Conservation (phyloP, 2,797 vertebrate genomes). For the Podargus strigoides region DNA sequence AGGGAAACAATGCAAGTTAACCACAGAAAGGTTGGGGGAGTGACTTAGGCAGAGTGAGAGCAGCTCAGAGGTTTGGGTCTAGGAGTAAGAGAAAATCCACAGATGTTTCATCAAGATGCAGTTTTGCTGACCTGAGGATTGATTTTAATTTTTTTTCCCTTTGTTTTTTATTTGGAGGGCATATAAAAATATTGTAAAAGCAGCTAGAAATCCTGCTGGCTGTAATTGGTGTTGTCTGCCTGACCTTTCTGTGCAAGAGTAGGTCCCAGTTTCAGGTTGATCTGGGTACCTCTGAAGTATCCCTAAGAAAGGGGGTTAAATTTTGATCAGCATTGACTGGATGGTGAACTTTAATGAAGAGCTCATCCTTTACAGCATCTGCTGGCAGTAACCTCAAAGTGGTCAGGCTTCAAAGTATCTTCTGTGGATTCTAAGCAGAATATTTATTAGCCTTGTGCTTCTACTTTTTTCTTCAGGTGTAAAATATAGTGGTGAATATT, state of each 20-base stretch:
- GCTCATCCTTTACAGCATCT: background rate
- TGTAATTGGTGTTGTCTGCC: background rate
- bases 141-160: background rate
- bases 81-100: background rate
- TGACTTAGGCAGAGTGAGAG: background rate
- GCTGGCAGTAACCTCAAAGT: background rate
- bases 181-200: background rate
- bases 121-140: background rate
- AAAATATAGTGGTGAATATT: background rate
- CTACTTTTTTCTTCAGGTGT: background rate
- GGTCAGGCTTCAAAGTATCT: background rate
- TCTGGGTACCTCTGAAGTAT: background rate
- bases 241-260: background rate
- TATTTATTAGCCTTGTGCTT: background rate
- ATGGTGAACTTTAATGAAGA: background rate
- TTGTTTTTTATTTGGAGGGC: background rate
- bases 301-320: background rate
- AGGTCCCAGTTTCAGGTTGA: fast-evolving
- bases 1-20: background rate
- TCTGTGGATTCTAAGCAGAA: background rate
- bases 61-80: background rate
- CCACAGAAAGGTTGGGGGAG: background rate
- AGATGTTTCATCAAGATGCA: background rate
- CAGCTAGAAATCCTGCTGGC: background rate
- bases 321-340: background rate